phyloP scores from a whole-genome alignment of 2,888 invertebrate genomes.

The Spisula solida region DNA sequence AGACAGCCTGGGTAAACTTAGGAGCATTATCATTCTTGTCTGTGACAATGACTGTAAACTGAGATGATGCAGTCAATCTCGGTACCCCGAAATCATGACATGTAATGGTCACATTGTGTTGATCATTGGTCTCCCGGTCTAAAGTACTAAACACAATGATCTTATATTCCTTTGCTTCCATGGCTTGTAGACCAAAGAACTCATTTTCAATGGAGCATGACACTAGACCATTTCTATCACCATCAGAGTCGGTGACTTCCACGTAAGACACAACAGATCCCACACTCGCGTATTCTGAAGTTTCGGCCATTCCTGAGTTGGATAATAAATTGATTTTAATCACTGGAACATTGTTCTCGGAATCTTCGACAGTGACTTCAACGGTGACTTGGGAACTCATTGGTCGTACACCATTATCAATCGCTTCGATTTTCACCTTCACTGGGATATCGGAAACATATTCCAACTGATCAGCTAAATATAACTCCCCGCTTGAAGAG shows the following conservation, averaged over 20 bases:
- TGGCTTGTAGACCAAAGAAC: constrained; percentile 74
- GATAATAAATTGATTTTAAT: constrained; percentile 79
- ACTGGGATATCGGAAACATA: constrained; percentile 74
- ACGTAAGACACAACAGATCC: constrained; percentile 80
- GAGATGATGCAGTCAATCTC: constrained; percentile 58
- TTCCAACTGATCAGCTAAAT: constrained; percentile 75
- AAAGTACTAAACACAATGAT: constrained; percentile 68
- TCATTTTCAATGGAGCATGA: constrained; percentile 72
- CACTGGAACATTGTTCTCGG: constrained; percentile 97
- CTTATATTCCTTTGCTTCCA: constrained; percentile 78
- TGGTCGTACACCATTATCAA: constrained; percentile 80
- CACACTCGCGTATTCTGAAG: constrained; percentile 77
- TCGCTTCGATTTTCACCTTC: constrained; percentile 77
- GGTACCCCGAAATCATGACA: constrained; percentile 77
- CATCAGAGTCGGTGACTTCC: constrained; percentile 79
- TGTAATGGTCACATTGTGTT: constrained; percentile 71
- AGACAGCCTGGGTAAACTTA: constrained; percentile 89
- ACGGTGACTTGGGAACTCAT: constrained; percentile 76
- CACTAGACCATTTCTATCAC: constrained; percentile 82
- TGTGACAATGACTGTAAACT: constrained; percentile 88
- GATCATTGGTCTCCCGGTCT: constrained; percentile 71
- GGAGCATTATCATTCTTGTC: constrained; percentile 98
- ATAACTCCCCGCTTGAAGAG: constrained; percentile 77
- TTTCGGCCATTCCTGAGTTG: constrained; percentile 67
- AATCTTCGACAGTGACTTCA: constrained; percentile 90